Conservation (phyloP, 2,113 vertebrate species). For the Rhynchopsitta pachyrhyncha region DNA sequence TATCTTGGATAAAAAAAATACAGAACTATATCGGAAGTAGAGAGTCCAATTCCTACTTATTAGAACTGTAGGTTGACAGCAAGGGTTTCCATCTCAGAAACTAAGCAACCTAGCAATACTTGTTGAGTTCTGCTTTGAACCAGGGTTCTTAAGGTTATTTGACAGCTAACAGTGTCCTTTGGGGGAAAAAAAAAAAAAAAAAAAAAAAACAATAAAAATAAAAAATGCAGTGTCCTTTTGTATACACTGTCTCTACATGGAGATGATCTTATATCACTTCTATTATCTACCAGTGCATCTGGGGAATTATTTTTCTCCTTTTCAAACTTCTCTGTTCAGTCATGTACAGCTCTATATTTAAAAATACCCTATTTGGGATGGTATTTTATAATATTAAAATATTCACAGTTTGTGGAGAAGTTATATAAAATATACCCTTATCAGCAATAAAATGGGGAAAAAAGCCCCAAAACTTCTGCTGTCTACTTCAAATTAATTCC, state of each 20-base stretch:
- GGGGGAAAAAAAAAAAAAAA: not conserved
- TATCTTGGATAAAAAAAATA: not conserved
- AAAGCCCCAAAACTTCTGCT: accelerated
- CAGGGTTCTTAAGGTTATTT: not conserved
- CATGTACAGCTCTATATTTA: not conserved
- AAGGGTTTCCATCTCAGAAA: not conserved
- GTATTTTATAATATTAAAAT: not conserved
- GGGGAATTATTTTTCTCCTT: not conserved
- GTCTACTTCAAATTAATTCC: not conserved
- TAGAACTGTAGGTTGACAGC: not conserved
- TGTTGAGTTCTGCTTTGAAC: not conserved
- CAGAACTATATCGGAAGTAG: not conserved
- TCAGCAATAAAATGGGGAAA: not conserved
- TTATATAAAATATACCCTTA: not conserved
- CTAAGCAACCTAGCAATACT: accelerated
- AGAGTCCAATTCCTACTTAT: not conserved
- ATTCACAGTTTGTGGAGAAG: not conserved
- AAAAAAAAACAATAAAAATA: not conserved
- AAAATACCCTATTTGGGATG: not conserved
- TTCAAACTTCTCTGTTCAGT: not conserved
- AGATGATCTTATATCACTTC: not conserved
- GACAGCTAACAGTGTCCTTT: not conserved
- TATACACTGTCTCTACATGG: not conserved
- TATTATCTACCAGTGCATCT: not conserved
- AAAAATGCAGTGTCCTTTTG: not conserved